Evolutionary conservation across 2,113 vertebrate species (phyloP), one percentile per base, ranked within the genome.

Genomic region (Philantomba maxwellii): DNA sequence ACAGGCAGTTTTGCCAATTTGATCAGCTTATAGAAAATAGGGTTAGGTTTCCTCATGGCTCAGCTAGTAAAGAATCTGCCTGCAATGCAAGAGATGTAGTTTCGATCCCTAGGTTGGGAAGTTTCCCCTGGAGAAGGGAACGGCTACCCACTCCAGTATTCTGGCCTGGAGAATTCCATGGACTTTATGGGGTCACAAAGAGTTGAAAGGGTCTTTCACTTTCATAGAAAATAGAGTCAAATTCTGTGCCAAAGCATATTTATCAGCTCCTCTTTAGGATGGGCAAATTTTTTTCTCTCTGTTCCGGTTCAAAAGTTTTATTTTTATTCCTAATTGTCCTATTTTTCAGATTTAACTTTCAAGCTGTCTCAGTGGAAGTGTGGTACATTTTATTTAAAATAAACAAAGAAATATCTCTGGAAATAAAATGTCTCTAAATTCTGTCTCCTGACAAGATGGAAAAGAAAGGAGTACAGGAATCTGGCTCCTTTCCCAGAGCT

Each of bases 401-500:
- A 55, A 45, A 19, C 10, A 53, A 84, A 83, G 36, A 55, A 57
- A 89, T 2, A 26, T 25, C 9, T 88, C 78, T 39, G 30, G 70
- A 80, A 89, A 39, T 25, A 49, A 66, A 89, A 43, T 15, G 17
- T 55, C 16, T 55, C 60, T 88, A 43, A 88, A 33, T 78, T 78
- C 28, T 62, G 25, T 4, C 39, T 93, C 77, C 60, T 66, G 80
- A 94, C 55, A 91, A 70, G 53, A 88, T 75, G 39, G 70, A 60
- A 90, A 62, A 86, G 1, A 86, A 75, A 86, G 0, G 33, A 64
- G 13, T 47, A 9, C 8, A 87, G 47, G 30, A 64, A 92, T 26
- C 77, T 97, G 96, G 66, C 75, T 92, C 4, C 25, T 66, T 94
- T 93, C 95, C 91, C 91, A 95, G 91, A 87, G 10, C 2, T 95